Base-by-base conservation (phyloP, 1,140 invertebrate species). In the Drosophila subpulchrella region DNA sequence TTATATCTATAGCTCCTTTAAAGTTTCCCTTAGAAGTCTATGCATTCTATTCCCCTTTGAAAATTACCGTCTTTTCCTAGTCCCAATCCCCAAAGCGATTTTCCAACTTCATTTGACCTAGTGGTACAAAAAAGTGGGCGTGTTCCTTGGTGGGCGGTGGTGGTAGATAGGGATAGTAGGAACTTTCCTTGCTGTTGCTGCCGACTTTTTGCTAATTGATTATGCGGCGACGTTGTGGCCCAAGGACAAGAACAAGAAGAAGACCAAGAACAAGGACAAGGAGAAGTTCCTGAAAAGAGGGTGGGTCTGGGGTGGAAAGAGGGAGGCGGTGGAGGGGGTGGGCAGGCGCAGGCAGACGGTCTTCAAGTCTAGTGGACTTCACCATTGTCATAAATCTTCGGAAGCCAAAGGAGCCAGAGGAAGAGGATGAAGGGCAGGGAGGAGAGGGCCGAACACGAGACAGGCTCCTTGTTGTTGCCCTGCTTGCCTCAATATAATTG, bases 401-500 rank as follows among this genome's bases (percentile, higher is more conserved):
- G 66, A 34, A 30, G 67, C 65, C 51, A 65, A 65, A 63, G 38
- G 62, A 12, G 58, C 34, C 60, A 44, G 42, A 20, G 42, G 17
- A 44, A 13, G 17, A 46, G 24, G 24, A 39, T 24, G 47, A 12
- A 17, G 24, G n/a, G 46, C 36, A 12, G 65, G 47, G 7, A 15
- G 47, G 24, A 30, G 46, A 30, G 12, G 27, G 13, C 20, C 47
- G 27, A 67, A 62, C 62, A 70, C 66, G 66, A 70, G 66, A 47
- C 67, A 41, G 67, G 17, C 65, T 71, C 63, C 63, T 70, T 41
- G 63, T 70, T 70, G 67, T 48, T 47, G 50, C 24, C 8, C 41
- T 46, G 53, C 36, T 34, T 65, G 55, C 73, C 54, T 66, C 73
- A 55, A 75, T 66, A 75, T 86, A 85, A 86, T 86, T 86, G 78